Percentiles rank a stretch among this genome's conserved stretches.
Evolutionary conservation across 2,888 invertebrate species (phyloP).

Genomic region (Abrostola triplasia): DNA sequence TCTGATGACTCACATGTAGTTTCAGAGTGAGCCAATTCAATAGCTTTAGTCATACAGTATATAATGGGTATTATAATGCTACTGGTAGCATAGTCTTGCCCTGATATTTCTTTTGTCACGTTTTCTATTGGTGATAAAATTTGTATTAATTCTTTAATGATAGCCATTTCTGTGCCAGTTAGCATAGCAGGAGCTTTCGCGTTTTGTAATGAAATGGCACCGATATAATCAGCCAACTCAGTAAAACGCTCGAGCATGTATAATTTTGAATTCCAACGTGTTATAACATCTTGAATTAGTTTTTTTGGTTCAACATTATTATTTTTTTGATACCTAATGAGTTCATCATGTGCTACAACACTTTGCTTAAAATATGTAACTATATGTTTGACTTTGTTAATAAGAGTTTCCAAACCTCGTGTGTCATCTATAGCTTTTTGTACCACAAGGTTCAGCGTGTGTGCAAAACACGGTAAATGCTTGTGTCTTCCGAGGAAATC

Average conservation of each 20-base stretch:
- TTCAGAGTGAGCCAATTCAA: constrained; percentile 16
- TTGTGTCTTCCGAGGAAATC: constrained; percentile 8
- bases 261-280: not conserved
- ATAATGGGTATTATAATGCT: constrained; percentile 17
- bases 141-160: constrained; percentile 18
- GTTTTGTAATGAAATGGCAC: not conserved
- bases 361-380: not conserved
- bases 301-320: not conserved
- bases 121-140: constrained; percentile 15
- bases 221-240: too few relatives aligned
- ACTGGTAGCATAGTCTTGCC: constrained; percentile 18
- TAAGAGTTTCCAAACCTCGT: not conserved
- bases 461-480: constrained; percentile 11
- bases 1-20: constrained; percentile 9
- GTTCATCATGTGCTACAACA: constrained; percentile 7
- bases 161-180: constrained; percentile 13
- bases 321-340: not conserved
- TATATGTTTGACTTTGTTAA: not conserved
- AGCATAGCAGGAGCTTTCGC: constrained; percentile 12
- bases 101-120: constrained; percentile 21
- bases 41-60: constrained; percentile 14
- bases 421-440: constrained; percentile 1
- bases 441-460: constrained; percentile 8
- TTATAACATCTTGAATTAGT: not conserved
- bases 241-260: not conserved